Base-by-base conservation (phyloP, 1,140 invertebrate genomes). In the Phthorimaea operculella region DNA sequence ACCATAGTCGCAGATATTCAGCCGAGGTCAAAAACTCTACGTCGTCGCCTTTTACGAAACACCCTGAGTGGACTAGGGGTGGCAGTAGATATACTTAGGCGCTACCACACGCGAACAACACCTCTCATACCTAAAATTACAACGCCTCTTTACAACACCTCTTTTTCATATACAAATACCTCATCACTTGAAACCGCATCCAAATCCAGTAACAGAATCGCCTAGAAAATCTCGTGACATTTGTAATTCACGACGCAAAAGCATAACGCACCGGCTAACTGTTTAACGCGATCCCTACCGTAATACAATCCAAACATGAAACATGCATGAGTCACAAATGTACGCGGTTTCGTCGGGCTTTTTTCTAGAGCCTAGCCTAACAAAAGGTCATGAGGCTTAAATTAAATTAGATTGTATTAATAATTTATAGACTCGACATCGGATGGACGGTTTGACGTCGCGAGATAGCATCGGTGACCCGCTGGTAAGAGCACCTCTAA, bases 341-440 rank as follows among this genome's bases (percentile, higher is more conserved):
- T 50, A 74, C 73, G 50, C 59, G 52, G 50, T 52, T 66, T 63
- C 55, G 61, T 63, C 55, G 59, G 68, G 59, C 70, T 76, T 77
- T 75, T 77, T 78, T 70, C 62, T 65, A 71, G 60, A 73, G 65
- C 65, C 74, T 72, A 79, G 72, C 80, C 72, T 72, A 79, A 63
- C 68, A 55, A 76, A 79, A 81, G 81, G 76, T 82, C 77, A 76
- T 67, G 63, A 65, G 72, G 76, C 72, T 80, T 72, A 80, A 82
- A 83, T 82, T 81, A 78, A 84, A 84, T 84, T 84, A 81, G 76
- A 78, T 72, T 78, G 69, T 70, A 79, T 79, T 77, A 82, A 82
- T 84, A 81, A 79, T 81, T 77, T 74, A 74, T 83, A 75, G 71
- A 61, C 72, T 65, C 72, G 76, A 79, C 72, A 68, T 64, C 62